These are phyloP conservation scores for Tipula vernalis DNA, from an alignment of 2,888 invertebrate species.

Conservation along the genomic window DNA sequence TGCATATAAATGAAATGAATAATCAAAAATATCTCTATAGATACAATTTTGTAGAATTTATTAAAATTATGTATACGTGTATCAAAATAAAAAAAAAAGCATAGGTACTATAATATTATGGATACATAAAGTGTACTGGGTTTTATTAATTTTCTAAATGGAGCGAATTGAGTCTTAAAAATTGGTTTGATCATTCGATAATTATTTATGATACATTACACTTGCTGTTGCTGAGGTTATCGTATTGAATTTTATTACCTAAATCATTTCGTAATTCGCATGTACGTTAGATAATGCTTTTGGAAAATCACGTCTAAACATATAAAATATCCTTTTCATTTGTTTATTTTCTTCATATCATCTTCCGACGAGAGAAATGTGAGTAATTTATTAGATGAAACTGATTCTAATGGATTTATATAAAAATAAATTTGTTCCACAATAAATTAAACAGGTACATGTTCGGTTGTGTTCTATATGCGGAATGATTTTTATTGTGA, in stretches of 20 bases:
- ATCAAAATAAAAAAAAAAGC: too few species aligned
- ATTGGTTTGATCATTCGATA: not conserved
- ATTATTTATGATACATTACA: not conserved
- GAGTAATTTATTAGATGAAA: not conserved
- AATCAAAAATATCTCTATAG: not conserved
- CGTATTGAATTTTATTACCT: not conserved
- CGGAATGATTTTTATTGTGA: not conserved
- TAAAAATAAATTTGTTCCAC: not conserved
- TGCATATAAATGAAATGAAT: slow-evolving; percentile 4
- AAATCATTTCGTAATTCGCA: not conserved
- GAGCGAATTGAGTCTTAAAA: not conserved
- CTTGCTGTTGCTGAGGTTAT: not conserved
- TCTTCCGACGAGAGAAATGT: not conserved
- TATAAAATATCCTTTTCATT: not conserved
- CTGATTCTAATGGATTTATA: not conserved
- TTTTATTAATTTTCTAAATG: not conserved
- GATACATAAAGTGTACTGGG: not conserved
- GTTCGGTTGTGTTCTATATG: not conserved
- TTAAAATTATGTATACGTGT: not conserved
- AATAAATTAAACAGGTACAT: not conserved
- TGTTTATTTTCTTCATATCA: not conserved
- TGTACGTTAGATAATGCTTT: not conserved
- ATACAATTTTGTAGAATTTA: not conserved
- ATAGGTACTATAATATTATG: too few species aligned
- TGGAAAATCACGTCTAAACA: not conserved